Conservation (phyloP, 2,888 invertebrate genomes). For the Macrophya annulata region DNA sequence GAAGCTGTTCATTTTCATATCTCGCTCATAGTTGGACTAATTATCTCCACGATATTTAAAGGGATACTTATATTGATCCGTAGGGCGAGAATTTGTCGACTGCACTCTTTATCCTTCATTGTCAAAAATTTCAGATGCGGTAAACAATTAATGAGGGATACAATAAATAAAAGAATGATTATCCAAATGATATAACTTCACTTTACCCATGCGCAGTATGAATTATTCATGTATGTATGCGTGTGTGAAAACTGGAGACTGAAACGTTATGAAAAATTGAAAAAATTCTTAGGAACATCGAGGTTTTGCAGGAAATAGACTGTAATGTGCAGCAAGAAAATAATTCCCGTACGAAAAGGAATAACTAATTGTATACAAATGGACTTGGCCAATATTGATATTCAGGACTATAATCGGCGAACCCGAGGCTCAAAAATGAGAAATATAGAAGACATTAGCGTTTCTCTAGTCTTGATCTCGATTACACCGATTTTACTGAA, state of each 20-base stretch:
- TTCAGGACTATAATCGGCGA: background rate
- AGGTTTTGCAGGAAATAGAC: background rate
- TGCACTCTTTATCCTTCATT: background rate
- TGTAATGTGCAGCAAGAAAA: background rate
- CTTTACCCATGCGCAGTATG: no score
- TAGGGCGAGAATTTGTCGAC: background rate
- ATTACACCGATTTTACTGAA: background rate
- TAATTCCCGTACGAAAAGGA: background rate
- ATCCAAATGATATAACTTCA: no score
- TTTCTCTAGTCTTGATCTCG: background rate
- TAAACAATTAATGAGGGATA: background rate
- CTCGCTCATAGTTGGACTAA: background rate
- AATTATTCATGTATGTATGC: background rate
- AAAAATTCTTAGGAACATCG: background rate
- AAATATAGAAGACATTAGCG: background rate
- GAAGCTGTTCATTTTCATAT: background rate
- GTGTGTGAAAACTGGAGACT: background rate
- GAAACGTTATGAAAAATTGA: background rate
- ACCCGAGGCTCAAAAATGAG: background rate
- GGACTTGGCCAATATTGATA: background rate
- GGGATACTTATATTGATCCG: background rate
- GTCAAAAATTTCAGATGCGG: background rate
- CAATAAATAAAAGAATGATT: no score
- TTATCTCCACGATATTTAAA: background rate
- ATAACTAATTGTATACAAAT: background rate